Base-by-base conservation (phyloP, 2,113 vertebrate genomes). In the Spheniscus mendiculus region DNA sequence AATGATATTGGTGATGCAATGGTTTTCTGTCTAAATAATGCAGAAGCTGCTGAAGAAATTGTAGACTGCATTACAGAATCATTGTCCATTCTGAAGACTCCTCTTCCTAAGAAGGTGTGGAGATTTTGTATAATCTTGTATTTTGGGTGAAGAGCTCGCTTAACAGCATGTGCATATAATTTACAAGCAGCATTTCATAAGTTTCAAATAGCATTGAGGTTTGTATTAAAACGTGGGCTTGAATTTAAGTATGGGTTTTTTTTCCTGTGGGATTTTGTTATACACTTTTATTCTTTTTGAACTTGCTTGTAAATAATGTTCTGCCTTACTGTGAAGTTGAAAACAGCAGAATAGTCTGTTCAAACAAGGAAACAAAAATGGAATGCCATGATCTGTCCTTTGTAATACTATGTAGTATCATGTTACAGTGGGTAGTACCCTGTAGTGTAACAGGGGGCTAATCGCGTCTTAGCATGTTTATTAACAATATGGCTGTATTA, bases 11-110 rank as follows among this genome's bases (percentile, higher is more conserved):
- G 99, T 11, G 99, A 99, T 32, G 99, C 99, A 70, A 99, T 99
- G 99, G 97, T 99, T 97, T 99, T 99, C 97, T 99, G 99, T 94
- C 99, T 99, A 36, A 99, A 98, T 89, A 99, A 99, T n/a, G 99
- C 99, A 0, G 99, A 99, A 93, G 99, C 99, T 87, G 99, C 99
- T 52, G 99, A 99, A 96, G 99, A 99, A 98, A 99, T 99, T 76
- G 99, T 99, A 59, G 99, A 99, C 96, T 99, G 99, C 87, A 98
- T 99, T 88, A 98, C 99, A 3, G 99, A 99, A 86, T 99, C 99
- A 1, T 96, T 99, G 93, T 99, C 99, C 56, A 99, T 99, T 97
- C 98, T 99, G 83, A 99, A 99, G 98, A 99, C 99, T 18, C 99
- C 99, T n/a, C 99, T 99, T 89, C 99, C 99, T 62, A 99, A 99